Percentiles rank a stretch among this genome's conserved stretches.
Conservation (phyloP, 1,140 invertebrate genomes). For the Belonocnema kinseyi region DNA sequence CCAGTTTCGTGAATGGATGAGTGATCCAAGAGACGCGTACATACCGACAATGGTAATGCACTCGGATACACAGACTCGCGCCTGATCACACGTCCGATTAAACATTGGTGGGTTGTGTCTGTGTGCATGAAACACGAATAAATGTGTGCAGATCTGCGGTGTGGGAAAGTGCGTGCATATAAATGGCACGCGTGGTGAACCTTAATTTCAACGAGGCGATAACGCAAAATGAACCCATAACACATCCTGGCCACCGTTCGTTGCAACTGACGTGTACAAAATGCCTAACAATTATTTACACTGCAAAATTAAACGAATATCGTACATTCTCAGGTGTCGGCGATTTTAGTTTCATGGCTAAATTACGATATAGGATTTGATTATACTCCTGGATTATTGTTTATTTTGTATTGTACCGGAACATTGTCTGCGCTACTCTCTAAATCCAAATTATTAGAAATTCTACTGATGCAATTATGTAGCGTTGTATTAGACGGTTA, state of each 20-base stretch:
- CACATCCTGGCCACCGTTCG: constrained; percentile 53
- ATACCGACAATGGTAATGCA: constrained; percentile 29
- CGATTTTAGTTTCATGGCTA: constrained; percentile 1
- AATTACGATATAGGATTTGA: constrained; percentile 9
- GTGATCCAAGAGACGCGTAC: constrained; percentile 2
- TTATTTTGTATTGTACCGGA: too few species aligned
- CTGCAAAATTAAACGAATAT: constrained; percentile 12
- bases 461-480: too few species aligned
- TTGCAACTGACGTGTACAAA: constrained; percentile 25
- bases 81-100: constrained; percentile 20
- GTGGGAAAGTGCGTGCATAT: constrained; percentile 39
- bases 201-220: constrained; percentile 58
- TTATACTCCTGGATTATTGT: not conserved
- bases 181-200: constrained; percentile 54
- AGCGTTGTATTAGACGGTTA: too few species aligned
- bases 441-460: too few species aligned
- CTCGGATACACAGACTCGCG: constrained; percentile 25
- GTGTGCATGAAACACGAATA: constrained; percentile 1
- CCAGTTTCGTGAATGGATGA: constrained; percentile 14
- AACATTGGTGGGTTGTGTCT: not conserved
- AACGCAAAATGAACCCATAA: constrained; percentile 61
- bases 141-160: constrained; percentile 3
- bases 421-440: too few species aligned
- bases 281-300: constrained; percentile 14
- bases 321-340: constrained; percentile 17